Conservation (phyloP, 2,797 vertebrate species). For the Myotis vivesi region DNA sequence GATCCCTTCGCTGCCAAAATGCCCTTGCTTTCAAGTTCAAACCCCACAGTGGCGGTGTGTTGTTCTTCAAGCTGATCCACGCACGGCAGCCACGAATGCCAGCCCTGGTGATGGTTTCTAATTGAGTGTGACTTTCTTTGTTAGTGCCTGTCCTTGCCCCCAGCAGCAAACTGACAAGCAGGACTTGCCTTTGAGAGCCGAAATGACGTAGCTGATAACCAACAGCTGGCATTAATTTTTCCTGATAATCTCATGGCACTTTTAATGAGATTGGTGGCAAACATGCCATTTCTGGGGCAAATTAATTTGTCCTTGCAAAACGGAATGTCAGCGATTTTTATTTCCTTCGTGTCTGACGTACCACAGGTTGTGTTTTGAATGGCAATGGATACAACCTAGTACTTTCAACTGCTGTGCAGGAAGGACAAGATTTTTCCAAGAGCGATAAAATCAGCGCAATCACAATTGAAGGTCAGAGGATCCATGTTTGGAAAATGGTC, state of each 20-base stretch:
- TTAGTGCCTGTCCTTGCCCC: constrained; percentile 67
- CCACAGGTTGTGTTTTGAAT: constrained; percentile 69
- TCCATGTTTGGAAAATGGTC: constrained; percentile 22
- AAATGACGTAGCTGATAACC: constrained; percentile 56
- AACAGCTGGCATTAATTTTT: constrained; percentile 73
- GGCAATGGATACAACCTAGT: constrained; percentile 54
- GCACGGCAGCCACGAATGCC: constrained; percentile 2
- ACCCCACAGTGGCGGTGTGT: neutral
- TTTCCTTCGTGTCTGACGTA: constrained; percentile 68
- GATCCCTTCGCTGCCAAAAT: neutral
- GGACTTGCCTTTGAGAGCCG: constrained; percentile 42
- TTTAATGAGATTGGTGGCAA: constrained; percentile 70
- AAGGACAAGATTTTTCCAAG: constrained; percentile 68
- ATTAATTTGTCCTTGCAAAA: constrained; percentile 79
- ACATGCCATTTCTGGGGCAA: constrained; percentile 68
- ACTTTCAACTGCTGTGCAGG: constrained; percentile 51
- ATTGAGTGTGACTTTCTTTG: constrained; percentile 72
- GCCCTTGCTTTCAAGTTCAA: constrained; percentile 59
- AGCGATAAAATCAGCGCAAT: constrained; percentile 51
- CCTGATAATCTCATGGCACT: constrained; percentile 68
- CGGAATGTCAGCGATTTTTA: constrained; percentile 76
- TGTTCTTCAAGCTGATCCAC: constrained; percentile 2
- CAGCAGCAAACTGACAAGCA: constrained; percentile 70
- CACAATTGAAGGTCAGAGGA: constrained; percentile 53
- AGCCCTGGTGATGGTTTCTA: constrained; percentile 42